phyloP scores from a whole-genome alignment of 2,888 invertebrate genomes.

The Halictus quadricinctus region DNA sequence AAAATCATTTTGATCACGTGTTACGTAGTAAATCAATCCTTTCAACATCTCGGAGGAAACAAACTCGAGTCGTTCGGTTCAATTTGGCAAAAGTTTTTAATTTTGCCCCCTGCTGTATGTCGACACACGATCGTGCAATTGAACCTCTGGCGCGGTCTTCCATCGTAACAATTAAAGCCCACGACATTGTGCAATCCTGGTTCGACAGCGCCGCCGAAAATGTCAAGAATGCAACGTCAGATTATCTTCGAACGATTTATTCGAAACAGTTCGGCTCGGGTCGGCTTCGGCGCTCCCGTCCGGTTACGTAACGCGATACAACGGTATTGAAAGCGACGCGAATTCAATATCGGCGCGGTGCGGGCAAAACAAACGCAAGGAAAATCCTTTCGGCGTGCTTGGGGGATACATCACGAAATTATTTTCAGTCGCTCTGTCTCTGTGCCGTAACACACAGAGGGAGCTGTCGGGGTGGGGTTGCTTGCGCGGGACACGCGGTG shows the following conservation, averaged over 20 bases:
- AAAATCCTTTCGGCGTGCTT: slow-evolving; percentile 16
- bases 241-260: slow-evolving; percentile 25
- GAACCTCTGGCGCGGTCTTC: background rate
- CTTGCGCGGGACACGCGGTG: background rate
- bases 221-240: background rate
- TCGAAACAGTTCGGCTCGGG: background rate
- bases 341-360: slow-evolving; percentile 33
- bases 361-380: slow-evolving; percentile 19
- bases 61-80: too few species aligned
- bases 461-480: background rate
- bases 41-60: too few species aligned
- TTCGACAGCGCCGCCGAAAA: background rate
- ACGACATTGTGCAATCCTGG: background rate
- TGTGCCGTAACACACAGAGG: background rate
- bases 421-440: slow-evolving; percentile 31
- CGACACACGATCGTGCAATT: background rate
- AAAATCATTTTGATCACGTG: too few species aligned
- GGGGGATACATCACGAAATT: slow-evolving; percentile 49
- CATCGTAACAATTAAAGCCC: background rate
- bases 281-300: background rate
- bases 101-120: too few species aligned
- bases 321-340: slow-evolving; percentile 28
- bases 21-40: too few species aligned
- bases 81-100: too few species aligned
- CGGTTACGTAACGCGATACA: slow-evolving; percentile 32